Evolutionary conservation across 2,888 invertebrate genomes (phyloP), one percentile per base, ranked within the genome.

Genomic region (Hypomecis atomaria): DNA sequence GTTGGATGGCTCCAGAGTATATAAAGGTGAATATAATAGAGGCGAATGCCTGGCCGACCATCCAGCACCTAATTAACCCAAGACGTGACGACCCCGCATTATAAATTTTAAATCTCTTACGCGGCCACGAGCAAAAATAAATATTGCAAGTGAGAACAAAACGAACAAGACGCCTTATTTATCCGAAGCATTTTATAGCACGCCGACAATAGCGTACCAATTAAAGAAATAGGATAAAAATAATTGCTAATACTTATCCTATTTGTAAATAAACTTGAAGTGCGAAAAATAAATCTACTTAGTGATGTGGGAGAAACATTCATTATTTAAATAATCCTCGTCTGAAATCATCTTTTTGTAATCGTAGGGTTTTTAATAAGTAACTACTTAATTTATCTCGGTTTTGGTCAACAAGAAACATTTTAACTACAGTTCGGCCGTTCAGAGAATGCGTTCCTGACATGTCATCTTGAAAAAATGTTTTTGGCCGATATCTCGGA

Each of bases 71-170:
- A 89, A 90, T 89, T 90, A 90, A 88, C 87, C 84, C 76, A 78
- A 75, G 84, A 87, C 88, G 88, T 88, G 89, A 89, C 87, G 86
- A 83, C 78, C 83, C 83, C 81, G 77, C 85, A 81, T 86, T 88
- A 89, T 89, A 90, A 85, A 87, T 88, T 87, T 88, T 81, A 85
- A 87, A 89, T 87, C 87, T 85, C 78, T 83, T 82, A 77, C 78
- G 78, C 76, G 72, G 78, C 77, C 78, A 73, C 75, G 68, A 78
- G 79, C 75, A 74, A 77, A 82, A 83, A 80, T 76, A 83, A 79
- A 85, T 78, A 77, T 76, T 79, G 81, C 77, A 75, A 75, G 66
- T 67, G 67, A 70, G 62, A 72, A 68, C 66, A 72, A 72, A 72
- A 72, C 58, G 65, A 71, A 52, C 57, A 59, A 34, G 47, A 59